Evolutionary conservation across 2,797 vertebrate species (phyloP), one percentile per base, ranked within the genome.

Genomic region (Columba guinea): DNA sequence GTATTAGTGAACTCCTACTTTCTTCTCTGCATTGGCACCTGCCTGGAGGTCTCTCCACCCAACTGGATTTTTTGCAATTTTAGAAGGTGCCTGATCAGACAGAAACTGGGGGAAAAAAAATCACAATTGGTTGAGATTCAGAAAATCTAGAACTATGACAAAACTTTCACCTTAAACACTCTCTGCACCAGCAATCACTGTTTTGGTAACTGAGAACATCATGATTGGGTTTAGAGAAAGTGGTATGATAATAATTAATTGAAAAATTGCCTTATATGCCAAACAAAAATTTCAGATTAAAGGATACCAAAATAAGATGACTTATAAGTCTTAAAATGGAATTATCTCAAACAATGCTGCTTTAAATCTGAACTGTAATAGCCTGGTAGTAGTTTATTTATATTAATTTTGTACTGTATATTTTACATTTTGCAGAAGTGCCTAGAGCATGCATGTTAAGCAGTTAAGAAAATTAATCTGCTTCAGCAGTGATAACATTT

Each of bases 381-480:
- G 95, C 83, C 89, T 19, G 44, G 53, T 70, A 91, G 90, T 92
- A 90, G 90, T 95, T 96, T 95, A 75, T 95, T 95, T 94, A 51
- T 85, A 85, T 92, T 89, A 89, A 77, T 85, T 87, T 88, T 3
- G 10, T 83, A 77, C 80, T 85, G 88, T 96, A 95, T 90, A 87
- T 92, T 97, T 93, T 90, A 89, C 58, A 71, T 96, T 90, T 95
- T 58, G 81, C 92, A 69, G 88, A 89, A 94, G 63, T 71, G 94
- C 95, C 96, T 95, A 34, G 39, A 95, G 94, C 93, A 49, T 68
- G 92, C 83, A 92, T 94, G 87, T 96, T 96, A 96, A 97, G 62
- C 87, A 84, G 95, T 88, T 93, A 89, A 84, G 94, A 87, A 95
- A 96, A 96, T 95, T 94, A 95, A 96, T 97, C 92, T 95, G 81